Evolutionary conservation across 2,888 invertebrate genomes (phyloP), one percentile per base, ranked within the genome.

Genomic region (Alloscopus bannaensis): DNA sequence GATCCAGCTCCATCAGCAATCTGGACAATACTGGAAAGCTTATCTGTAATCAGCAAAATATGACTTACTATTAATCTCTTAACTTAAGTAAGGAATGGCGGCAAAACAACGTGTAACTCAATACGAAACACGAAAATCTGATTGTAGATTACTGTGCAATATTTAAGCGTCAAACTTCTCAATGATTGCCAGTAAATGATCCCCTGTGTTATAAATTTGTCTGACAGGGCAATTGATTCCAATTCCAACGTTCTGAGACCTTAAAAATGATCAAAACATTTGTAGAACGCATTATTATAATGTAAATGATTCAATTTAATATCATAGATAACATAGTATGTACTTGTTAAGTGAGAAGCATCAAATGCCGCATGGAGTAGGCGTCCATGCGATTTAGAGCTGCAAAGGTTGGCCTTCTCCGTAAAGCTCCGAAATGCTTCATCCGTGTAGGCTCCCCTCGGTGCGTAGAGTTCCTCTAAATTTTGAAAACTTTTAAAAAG

Each of bases 341-440:
- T 76, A 76, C 76, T 45, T 47, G 59, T 68, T 22, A 76, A 62
- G 45, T 76, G 76, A 0, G 76, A 52, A 13, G 76, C 76, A 69
- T 76, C 76, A 69, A 76, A 76, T 3, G 76, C 60, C 1, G 76
- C 60, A 2, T 62, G 24, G 16, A 20, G 40, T 4, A 31, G 57
- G 8, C 76, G 22, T 20, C 31, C 52, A 0, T 60, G 68, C 0
- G 76, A 76, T 24, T n/a, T 76, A 0, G 52, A 36, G 36, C 4
- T 22, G 0, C n/a, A 2, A 1, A 29, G 20, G 11, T 76, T 60
- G 0, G 68, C 76, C 13, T 76, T 76, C 18, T 50, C 24, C 16
- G 62, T 76, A 26, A 29, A 76, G 31, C 76, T 68, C 16, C 68
- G 62, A 36, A 76, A 76, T 0, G 76, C 76, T n/a, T 76, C 76